Evolutionary conservation across 2,113 vertebrate genomes (phyloP).

Genomic region (Nettapus auritus): DNA sequence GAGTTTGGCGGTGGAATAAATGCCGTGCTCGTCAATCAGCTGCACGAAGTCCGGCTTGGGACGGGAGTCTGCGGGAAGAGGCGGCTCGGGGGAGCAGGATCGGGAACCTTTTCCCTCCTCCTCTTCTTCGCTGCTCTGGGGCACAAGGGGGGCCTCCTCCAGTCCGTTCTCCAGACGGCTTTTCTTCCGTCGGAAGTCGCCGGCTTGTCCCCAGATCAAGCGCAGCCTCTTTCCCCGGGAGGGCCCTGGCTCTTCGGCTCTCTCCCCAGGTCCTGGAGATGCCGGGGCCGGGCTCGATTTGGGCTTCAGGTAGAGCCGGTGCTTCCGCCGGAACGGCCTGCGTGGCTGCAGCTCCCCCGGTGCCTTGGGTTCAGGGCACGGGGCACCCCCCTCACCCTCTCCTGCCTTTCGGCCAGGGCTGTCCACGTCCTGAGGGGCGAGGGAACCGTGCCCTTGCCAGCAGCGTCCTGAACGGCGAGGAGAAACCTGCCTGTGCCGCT

Average conservation of each 20-base stretch:
- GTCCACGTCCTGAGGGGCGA: not conserved
- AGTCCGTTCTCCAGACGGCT: not conserved
- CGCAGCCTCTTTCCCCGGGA: not conserved
- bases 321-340: not conserved
- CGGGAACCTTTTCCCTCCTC: not conserved
- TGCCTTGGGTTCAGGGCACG: accelerated
- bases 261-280: not conserved
- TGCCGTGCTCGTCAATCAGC: conserved; percentile 48
- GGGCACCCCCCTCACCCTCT: not conserved
- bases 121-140: not conserved
- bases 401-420: not conserved
- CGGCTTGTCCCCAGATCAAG: not conserved
- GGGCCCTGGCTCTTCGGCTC: not conserved
- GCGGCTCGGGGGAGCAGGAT: not conserved
- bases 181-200: not conserved
- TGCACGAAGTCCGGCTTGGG: conserved; percentile 11
- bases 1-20: conserved; percentile 61
- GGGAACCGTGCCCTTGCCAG: not conserved
- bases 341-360: not conserved
- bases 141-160: not conserved
- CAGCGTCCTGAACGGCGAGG: accelerated
- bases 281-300: accelerated
- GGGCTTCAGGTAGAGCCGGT: not conserved
- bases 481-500: not conserved
- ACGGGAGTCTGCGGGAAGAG: not conserved